Evolutionary conservation across 2,888 invertebrate genomes (phyloP), one percentile per base, ranked within the genome.

Genomic region (Strigamia maritima): DNA sequence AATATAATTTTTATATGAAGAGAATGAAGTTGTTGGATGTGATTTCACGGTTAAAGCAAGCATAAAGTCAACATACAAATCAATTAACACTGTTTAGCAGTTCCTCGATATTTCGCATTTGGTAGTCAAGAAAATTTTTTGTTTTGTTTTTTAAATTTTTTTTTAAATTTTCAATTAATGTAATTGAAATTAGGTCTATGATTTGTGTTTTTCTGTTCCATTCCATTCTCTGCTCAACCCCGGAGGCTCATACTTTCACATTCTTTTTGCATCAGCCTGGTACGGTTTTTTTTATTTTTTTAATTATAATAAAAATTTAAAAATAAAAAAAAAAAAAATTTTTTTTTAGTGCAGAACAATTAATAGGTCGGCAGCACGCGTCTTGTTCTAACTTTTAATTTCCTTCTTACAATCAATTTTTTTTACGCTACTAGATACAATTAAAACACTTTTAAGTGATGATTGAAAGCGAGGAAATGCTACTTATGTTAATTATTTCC

Each of bases 341-440:
- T 31, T 35, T 35, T 35, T 35, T 35, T 35, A n/a, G 1, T 19
- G 19, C 19, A 54, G 19, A 44, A 44, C 44, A n/a, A 54, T 54
- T 54, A 54, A 54, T 54, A 54, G 54, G 54, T 54, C 54, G 54
- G 49, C 49, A n/a, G 54, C 44, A 54, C 54, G 54, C 54, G 54
- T 54, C 19, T 54, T 6, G 19, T 54, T 19, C 19, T 19, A 54
- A 4, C 2, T n/a, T n/a, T n/a, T 2, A 16, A 54, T 54, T 54
- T 22, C 54, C 54, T n/a, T 54, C 44, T 54, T 10, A n/a, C 8
- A 8, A 19, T n/a, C 19, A 54, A 54, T n/a, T 19, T 19, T 16
- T 54, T 54, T 54, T 4, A 19, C 19, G n/a, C 19, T 54, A 54
- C 6, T 0, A 54, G 16, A 49, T 4, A 19, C 54, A 16, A 19